These are phyloP conservation scores for Squalus acanthias DNA, from an alignment of 2,797 vertebrate species.

Conservation along the genomic window DNA sequence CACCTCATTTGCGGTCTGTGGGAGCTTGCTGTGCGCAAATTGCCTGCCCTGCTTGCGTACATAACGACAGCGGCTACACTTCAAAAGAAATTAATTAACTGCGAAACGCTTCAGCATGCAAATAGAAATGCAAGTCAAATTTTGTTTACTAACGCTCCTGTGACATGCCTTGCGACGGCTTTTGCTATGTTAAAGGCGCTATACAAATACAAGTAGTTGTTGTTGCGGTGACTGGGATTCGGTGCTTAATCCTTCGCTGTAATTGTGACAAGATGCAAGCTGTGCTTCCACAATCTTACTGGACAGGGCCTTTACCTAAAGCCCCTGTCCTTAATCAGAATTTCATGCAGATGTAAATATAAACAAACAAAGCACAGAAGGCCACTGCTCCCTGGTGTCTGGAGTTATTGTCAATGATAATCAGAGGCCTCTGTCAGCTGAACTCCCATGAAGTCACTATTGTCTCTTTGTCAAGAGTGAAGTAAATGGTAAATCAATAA, in stretches of 20 bases:
- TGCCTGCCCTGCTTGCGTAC: neutral
- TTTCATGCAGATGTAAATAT: neutral
- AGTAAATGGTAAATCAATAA: constrained; percentile 20
- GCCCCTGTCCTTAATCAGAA: neutral
- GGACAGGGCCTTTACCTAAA: neutral
- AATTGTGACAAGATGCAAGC: neutral
- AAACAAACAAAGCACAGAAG: too few species aligned
- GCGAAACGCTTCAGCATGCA: neutral
- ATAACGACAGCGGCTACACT: neutral
- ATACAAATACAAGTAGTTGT: neutral
- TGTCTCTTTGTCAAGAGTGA: constrained; percentile 26
- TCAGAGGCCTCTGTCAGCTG: constrained; percentile 3
- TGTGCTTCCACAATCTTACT: neutral
- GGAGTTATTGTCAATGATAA: neutral
- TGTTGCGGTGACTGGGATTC: neutral
- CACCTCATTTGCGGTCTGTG: neutral
- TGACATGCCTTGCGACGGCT: neutral
- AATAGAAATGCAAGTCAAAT: neutral
- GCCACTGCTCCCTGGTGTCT: too few species aligned
- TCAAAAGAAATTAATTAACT: neutral
- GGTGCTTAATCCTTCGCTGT: neutral
- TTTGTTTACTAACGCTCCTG: neutral
- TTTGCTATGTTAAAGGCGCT: neutral
- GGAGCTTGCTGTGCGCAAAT: neutral
- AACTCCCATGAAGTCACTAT: neutral